Conservation (phyloP, 1,140 invertebrate species). For the Drosophila persimilis region DNA sequence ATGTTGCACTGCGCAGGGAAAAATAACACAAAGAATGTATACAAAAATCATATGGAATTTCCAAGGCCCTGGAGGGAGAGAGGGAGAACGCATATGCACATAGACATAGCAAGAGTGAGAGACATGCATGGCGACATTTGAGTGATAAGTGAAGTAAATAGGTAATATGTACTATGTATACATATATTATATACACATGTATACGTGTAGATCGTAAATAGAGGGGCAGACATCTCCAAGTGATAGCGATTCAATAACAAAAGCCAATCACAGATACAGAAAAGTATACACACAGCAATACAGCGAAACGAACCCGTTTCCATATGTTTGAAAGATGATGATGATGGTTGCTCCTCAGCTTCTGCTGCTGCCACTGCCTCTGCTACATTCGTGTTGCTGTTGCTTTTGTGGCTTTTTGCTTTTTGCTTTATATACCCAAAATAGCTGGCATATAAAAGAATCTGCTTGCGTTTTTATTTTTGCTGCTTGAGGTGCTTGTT, state of each 20-base stretch:
- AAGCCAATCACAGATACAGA: conserved; percentile 57
- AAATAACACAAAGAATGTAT: conserved; percentile 42
- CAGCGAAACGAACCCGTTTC: conserved; percentile 64
- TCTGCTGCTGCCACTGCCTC: conserved; percentile 9
- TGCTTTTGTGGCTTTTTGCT: conserved; percentile 61
- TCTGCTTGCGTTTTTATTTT: no score
- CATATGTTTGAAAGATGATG: conserved; percentile 64
- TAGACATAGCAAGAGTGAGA: conserved; percentile 30
- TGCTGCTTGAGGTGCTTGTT: conserved; percentile 59
- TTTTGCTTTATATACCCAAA: conserved; percentile 59
- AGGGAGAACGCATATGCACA: background rate
- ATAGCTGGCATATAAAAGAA: conserved; percentile 20
- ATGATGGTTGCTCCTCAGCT: conserved; percentile 14
- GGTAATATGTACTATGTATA: conserved; percentile 12
- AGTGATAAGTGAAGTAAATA: conserved; percentile 47
- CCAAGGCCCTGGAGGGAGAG: conserved; percentile 10
- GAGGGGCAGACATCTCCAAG: no score
- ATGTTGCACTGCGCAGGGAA: conserved; percentile 44
- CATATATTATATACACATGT: background rate
- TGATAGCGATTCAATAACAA: conserved; percentile 73
- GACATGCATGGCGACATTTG: conserved; percentile 33
- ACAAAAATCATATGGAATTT: conserved; percentile 75
- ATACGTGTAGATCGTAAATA: background rate
- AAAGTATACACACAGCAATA: conserved; percentile 31
- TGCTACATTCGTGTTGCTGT: conserved; percentile 46